Evolutionary conservation across 2,888 invertebrate genomes (phyloP), one percentile per base, ranked within the genome.

Genomic region (Lycaena phlaeas): DNA sequence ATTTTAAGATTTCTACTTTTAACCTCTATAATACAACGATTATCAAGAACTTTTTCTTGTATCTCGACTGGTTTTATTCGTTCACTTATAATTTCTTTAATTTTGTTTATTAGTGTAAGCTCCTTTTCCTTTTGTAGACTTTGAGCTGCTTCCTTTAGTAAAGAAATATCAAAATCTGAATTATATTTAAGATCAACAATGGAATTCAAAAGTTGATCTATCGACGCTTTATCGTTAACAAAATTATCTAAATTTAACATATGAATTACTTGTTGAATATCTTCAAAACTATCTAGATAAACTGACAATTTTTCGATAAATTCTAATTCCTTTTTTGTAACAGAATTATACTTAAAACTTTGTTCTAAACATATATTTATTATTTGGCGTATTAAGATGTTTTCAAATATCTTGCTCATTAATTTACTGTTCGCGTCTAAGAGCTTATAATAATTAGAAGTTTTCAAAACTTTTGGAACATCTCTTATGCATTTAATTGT

Each of bases 1-100:
- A 39, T 11, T 14, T 25, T 15, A 15, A 39, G 22, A 11, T 30
- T 30, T 25, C 30, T 15, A n/a, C 30, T 25, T 25, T 39, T 29
- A 7, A 39, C 14, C 30, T 39, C 39, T 14, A 39, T 14, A 11
- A 39, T 15, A 1, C 4, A 18, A 6, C 39, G 22, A 25, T 31
- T 15, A 10, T 26, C 39, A 39, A 39, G 10, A 11, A 30, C 6
- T 14, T 30, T 26, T 22, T 25, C 7, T 7, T 11, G 15, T 29
- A 31, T 25, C 18, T 39, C 25, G 10, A 25, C 26, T 6, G 39
- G 39, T 25, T 30, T 39, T 15, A 39, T 12, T 22, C 14, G 25
- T 4, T 30, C 39, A 15, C 9, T 3, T 22, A 39, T 22, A 4
- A 29, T 25, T 15, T 39, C 30, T 14, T 39, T 11, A 30, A 30